Conservation (phyloP, 2,113 vertebrate genomes). For the Micronycteris hirsuta region DNA sequence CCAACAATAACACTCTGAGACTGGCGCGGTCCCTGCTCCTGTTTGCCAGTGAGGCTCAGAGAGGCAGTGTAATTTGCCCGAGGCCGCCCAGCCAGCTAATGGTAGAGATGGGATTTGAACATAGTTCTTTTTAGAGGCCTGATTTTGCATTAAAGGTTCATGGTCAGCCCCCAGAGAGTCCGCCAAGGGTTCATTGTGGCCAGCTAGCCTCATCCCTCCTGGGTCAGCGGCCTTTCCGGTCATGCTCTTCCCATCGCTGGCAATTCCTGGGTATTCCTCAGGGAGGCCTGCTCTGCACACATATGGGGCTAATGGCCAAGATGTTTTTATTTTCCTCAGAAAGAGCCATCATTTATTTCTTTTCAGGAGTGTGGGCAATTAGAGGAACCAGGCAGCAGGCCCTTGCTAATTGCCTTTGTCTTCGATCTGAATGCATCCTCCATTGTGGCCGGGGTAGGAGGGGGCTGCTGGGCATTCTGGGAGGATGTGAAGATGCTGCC, state of each 20-base stretch:
- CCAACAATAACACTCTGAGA: neutral
- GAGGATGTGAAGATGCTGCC: neutral
- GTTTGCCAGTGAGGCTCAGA: neutral
- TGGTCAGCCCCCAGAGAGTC: neutral
- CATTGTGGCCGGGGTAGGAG: neutral
- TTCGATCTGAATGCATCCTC: neutral
- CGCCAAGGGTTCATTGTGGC: neutral
- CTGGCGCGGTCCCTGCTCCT: neutral
- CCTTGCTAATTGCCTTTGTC: neutral
- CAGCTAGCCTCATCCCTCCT: neutral
- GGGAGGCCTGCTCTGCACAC: neutral
- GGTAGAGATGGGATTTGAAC: neutral
- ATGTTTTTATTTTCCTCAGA: neutral
- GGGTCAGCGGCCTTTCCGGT: neutral
- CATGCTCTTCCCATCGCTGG: neutral
- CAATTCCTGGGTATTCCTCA: neutral
- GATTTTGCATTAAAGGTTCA: neutral
- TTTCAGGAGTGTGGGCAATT: neutral
- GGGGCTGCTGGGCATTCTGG: neutral
- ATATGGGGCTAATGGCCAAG: neutral
- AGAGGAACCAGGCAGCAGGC: neutral
- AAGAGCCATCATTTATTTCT: neutral
- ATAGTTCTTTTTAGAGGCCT: neutral
- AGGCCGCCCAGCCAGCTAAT: neutral
- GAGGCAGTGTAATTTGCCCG: neutral